Percentiles rank a stretch among this genome's conserved stretches.
Evolutionary conservation across 2,888 invertebrate species (phyloP).

Genomic region (Patella caerulea): DNA sequence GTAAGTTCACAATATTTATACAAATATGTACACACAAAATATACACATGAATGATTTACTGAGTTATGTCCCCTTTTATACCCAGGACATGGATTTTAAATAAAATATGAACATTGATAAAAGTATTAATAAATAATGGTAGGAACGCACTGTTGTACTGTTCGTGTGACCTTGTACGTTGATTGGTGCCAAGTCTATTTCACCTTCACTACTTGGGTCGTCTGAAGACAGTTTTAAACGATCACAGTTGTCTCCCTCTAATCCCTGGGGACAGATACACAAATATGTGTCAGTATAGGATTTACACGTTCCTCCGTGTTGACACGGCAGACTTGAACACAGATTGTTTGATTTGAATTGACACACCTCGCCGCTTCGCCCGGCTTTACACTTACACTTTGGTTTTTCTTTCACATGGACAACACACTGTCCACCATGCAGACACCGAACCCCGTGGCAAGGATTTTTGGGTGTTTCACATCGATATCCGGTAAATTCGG

Average conservation of each 20-base stretch:
- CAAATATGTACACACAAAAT: too few species aligned
- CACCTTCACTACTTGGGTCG: background rate
- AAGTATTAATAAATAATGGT: too few species aligned
- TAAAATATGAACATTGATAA: too few species aligned
- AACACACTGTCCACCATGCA: slow-evolving; percentile 39
- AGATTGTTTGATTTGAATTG: slow-evolving; percentile 34
- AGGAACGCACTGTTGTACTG: too few species aligned
- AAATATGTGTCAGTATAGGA: slow-evolving; percentile 41
- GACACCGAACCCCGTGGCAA: slow-evolving; percentile 37
- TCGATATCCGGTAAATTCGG: slow-evolving; percentile 43
- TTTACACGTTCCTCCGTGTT: slow-evolving; percentile 50
- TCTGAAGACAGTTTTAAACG: slow-evolving; percentile 26
- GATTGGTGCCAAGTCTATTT: too few species aligned
- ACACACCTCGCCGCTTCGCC: slow-evolving; percentile 37
- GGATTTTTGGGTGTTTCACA: slow-evolving; percentile 48
- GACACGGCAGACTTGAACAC: slow-evolving; percentile 46
- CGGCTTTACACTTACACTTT: slow-evolving; percentile 40
- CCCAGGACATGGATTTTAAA: too few species aligned
- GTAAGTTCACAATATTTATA: too few species aligned
- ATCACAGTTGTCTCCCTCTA: slow-evolving; percentile 45
- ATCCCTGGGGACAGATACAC: slow-evolving; percentile 47
- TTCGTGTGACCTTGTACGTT: too few species aligned
- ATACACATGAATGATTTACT: too few species aligned
- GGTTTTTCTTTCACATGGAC: slow-evolving; percentile 34
- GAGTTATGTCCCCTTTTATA: too few species aligned